Base-by-base conservation (phyloP, 2,797 vertebrate genomes). In the Taeniopygia guttata region DNA sequence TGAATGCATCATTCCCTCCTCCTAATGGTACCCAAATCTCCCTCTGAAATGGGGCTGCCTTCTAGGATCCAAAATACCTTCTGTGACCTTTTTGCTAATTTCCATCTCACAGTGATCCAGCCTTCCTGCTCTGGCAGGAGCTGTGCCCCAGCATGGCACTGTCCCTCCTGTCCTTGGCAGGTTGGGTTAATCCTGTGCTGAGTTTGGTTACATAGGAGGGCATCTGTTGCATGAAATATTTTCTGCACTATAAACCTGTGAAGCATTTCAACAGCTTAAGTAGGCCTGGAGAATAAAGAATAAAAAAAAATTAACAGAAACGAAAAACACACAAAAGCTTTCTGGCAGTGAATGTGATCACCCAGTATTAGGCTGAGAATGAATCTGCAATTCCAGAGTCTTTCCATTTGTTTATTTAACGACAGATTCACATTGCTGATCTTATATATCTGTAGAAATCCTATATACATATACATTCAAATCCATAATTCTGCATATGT, bases 91-190 rank as follows among this genome's bases (percentile, higher is more conserved):
- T 85, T 64, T 40, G 30, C 40, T 66, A 12, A 63, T 82, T 85
- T 42, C 30, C 25, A 3, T 58, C 34, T 60, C 62, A 18, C 56
- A 21, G 40, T 38, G 69, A 51, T 40, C 30, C 7, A 27, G 40
- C 25, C 75, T 17, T 20, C 32, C 21, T 32, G 26, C 16, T 17
- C 64, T 59, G 52, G 52, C 74, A 83, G 70, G 32, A 52, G 26
- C 51, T 58, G 25, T 60, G 22, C 38, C 52, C 36, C n/a, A 2
- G 2, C 58, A 5, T 2, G 6, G 26, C 40, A 22, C 1, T 0
- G 22, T 51, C 34, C 60, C 25, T 29, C 45, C 23, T 54, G 45
- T 49, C 43, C 40, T 32, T 16, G 45, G 40, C 72, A 49, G 36
- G 21, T 32, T 0, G 0, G 8, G 4, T n/a, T 64, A 10, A 15